Percentiles rank a stretch among this genome's conserved stretches.
Conservation (phyloP, 2,797 vertebrate species). For the Melanotaenia maccullochi region DNA sequence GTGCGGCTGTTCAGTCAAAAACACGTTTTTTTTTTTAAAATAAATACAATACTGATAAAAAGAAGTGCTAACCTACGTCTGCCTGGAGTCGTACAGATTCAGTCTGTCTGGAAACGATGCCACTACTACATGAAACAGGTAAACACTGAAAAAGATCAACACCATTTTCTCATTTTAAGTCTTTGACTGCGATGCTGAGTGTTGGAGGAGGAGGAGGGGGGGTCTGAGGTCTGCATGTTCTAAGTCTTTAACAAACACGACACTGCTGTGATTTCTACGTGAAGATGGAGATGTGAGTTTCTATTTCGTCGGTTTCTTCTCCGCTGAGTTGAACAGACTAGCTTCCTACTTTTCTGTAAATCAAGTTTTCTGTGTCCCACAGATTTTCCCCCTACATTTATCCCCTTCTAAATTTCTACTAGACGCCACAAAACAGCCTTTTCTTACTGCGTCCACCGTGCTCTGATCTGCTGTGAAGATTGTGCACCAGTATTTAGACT, state of each 20-base stretch:
- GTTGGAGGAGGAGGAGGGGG: neutral
- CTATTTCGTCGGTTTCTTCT: slow-evolving; percentile 22
- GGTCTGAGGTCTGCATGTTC: neutral
- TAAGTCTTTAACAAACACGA: neutral
- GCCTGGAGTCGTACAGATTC: slow-evolving; percentile 33
- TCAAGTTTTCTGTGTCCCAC: neutral
- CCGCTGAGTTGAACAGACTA: neutral
- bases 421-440: too few relatives aligned
- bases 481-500: neutral
- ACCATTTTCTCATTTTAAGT: neutral
- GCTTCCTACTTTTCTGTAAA: neutral
- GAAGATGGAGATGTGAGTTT: slow-evolving; percentile 18
- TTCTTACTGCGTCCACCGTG: neutral
- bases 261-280: slow-evolving; percentile 6
- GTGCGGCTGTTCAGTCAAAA: slow-evolving; percentile 43
- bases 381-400: neutral
- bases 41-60: slow-evolving; percentile 64
- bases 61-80: slow-evolving; percentile 34
- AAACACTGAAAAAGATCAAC: neutral
- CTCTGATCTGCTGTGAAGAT: neutral
- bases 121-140: slow-evolving; percentile 18
- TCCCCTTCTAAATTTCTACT: too few relatives aligned
- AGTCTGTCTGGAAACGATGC: slow-evolving; percentile 22
- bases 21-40: slow-evolving; percentile 44
- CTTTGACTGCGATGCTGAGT: neutral